phyloP scores from a whole-genome alignment of 2,113 vertebrate genomes.

The Xenopus laevis region DNA sequence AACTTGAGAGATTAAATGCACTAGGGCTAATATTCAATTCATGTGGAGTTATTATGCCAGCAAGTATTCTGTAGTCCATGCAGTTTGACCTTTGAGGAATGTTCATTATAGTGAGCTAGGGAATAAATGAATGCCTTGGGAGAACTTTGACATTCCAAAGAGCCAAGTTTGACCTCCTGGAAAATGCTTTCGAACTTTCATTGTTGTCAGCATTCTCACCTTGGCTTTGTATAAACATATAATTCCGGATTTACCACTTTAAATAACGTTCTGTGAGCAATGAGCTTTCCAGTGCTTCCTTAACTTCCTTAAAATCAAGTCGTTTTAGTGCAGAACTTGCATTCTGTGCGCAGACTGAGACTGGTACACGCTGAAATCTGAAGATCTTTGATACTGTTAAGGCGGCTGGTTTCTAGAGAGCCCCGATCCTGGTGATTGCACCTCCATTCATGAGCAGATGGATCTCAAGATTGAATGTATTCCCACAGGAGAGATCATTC shows the following conservation, averaged over 20 bases:
- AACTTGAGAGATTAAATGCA: background rate
- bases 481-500: slow-evolving; percentile 70
- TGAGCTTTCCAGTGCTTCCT: slow-evolving; percentile 35
- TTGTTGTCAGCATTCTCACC: slow-evolving; percentile 53
- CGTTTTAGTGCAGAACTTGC: background rate
- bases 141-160: slow-evolving; percentile 43
- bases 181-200: slow-evolving; percentile 53
- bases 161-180: slow-evolving; percentile 39
- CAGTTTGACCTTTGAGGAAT: slow-evolving; percentile 55
- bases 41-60: slow-evolving; percentile 50
- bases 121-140: slow-evolving; percentile 58
- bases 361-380: background rate
- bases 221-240: slow-evolving; percentile 54
- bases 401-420: slow-evolving; percentile 9
- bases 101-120: slow-evolving; percentile 51
- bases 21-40: background rate
- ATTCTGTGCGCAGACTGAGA: slow-evolving; percentile 9
- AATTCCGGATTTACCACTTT: slow-evolving; percentile 51
- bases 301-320: slow-evolving; percentile 32
- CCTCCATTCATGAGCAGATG: slow-evolving; percentile 48
- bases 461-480: slow-evolving; percentile 61
- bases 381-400: slow-evolving; percentile 4
- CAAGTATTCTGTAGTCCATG: slow-evolving; percentile 54
- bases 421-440: background rate
- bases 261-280: slow-evolving; percentile 46